Percentiles rank a stretch among this genome's conserved stretches.
Evolutionary conservation across 2,113 vertebrate species (phyloP).

Genomic region (Cyprinodon brontotheroides): DNA sequence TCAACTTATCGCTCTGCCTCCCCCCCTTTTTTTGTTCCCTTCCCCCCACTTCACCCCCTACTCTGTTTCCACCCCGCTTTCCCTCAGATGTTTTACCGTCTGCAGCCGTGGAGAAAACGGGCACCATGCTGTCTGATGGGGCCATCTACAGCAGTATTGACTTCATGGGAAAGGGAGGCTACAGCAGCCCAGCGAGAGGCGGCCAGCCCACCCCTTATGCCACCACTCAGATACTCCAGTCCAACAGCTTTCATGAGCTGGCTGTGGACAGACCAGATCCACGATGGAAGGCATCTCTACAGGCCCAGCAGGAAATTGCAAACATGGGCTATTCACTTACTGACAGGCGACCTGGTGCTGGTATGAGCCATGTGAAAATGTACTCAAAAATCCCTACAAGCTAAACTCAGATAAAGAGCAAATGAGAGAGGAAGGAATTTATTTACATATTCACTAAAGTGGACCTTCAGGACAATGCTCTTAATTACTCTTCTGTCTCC

Average conservation of each 20-base stretch:
- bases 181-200: conserved; percentile 90
- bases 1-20: conserved; percentile 60
- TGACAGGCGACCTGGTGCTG: conserved; percentile 90
- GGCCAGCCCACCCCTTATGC: conserved; percentile 92
- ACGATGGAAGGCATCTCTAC: conserved; percentile 94
- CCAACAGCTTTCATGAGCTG: conserved; percentile 94
- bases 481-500: conserved; percentile 75
- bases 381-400: conserved; percentile 32
- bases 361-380: conserved; percentile 72
- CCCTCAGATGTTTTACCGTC: conserved; percentile 87
- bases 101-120: conserved; percentile 90
- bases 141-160: conserved; percentile 98
- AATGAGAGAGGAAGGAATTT: conserved; percentile 40
- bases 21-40: not conserved
- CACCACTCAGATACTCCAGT: conserved; percentile 94
- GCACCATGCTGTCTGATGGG: conserved; percentile 96
- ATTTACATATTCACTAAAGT: conserved; percentile 74
- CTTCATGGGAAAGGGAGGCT: conserved; percentile 93
- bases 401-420: conserved; percentile 24
- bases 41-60: not conserved
- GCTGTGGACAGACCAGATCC: conserved; percentile 93
- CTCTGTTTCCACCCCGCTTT: conserved; percentile 67
- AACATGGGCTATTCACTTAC: conserved; percentile 92
- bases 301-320: conserved; percentile 90
- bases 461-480: conserved; percentile 69